Conservation (phyloP, 2,888 invertebrate species). For the Gisinianus flammeolus region DNA sequence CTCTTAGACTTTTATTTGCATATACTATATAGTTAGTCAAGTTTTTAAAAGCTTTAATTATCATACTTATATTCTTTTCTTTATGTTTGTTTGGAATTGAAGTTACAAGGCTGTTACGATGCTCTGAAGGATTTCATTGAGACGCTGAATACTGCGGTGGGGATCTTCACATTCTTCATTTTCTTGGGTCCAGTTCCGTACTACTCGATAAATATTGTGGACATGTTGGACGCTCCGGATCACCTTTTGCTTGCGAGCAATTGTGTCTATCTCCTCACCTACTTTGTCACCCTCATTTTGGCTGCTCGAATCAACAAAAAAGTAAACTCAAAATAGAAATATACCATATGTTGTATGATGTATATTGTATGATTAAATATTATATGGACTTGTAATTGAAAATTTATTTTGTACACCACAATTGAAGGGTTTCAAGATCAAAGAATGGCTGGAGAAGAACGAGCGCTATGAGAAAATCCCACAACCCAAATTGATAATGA, state of each 20-base stretch:
- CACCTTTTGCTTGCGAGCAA: conserved; percentile 27
- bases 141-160: conserved; percentile 24
- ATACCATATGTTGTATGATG: too few relatives aligned
- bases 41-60: not conserved
- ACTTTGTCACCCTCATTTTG: conserved; percentile 26
- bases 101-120: conserved; percentile 34
- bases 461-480: conserved; percentile 36
- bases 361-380: too few relatives aligned
- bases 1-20: not conserved
- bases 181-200: conserved; percentile 32
- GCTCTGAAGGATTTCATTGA: conserved; percentile 32
- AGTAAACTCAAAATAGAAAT: conserved; percentile 3
- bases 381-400: too few relatives aligned
- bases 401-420: not conserved
- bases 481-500: conserved; percentile 35
- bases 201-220: conserved; percentile 38
- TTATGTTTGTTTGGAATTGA: not conserved
- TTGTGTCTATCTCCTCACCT: conserved; percentile 24
- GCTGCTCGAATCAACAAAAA: conserved; percentile 32
- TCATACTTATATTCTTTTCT: not conserved
- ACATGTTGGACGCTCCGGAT: conserved; percentile 32
- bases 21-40: not conserved
- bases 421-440: conserved; percentile 25
- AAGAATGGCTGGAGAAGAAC: conserved; percentile 28
- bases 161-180: conserved; percentile 34